Percentiles rank a stretch among this genome's conserved stretches.
phyloP scores from a whole-genome alignment of 1,140 invertebrate genomes.

The Heliothis subflexa region DNA sequence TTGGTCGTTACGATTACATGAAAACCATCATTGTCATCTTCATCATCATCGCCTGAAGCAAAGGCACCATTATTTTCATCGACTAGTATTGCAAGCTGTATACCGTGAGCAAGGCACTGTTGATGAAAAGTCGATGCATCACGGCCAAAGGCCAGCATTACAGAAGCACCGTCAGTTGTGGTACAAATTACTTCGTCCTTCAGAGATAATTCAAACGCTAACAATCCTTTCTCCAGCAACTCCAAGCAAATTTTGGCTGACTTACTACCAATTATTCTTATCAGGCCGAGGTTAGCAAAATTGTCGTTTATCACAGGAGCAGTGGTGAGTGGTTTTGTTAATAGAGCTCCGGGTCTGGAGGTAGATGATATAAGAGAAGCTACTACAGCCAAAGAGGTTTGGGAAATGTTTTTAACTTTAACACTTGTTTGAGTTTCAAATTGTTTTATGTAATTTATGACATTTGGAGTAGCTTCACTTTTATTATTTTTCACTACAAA shows the following conservation, averaged over 20 bases:
- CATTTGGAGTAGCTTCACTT: no score
- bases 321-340: no score
- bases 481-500: no score
- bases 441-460: no score
- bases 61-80: not conserved
- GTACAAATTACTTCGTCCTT: not conserved
- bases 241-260: not conserved
- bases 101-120: not conserved
- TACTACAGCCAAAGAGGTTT: no score
- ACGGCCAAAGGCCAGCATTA: not conserved
- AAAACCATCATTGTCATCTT: not conserved
- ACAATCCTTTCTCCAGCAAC: not conserved
- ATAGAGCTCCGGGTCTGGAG: no score
- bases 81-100: not conserved
- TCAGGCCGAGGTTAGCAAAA: not conserved
- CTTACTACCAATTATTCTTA: not conserved
- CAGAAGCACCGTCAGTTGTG: conserved; percentile 12
- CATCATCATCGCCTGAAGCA: not conserved
- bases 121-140: not conserved
- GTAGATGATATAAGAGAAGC: no score
- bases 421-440: no score
- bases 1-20: not conserved
- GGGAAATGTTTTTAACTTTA: no score
- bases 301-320: no score
- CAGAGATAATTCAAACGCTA: not conserved